These are phyloP conservation scores for Biston betularia DNA, from an alignment of 2,888 invertebrate genomes.

Conservation along the genomic window DNA sequence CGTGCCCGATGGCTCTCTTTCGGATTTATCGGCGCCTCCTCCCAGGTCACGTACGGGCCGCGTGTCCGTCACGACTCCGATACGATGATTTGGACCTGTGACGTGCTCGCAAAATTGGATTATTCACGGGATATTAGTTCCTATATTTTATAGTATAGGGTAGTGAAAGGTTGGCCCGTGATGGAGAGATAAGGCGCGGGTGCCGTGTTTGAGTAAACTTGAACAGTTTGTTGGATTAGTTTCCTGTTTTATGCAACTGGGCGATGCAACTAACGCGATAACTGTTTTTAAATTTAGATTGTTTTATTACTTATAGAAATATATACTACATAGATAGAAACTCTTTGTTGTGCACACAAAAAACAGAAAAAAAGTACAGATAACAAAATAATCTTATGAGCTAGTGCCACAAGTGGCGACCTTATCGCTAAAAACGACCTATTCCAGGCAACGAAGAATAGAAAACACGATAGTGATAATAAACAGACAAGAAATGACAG, in stretches of 20 bases:
- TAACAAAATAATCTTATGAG: too few relatives aligned
- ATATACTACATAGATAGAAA: too few relatives aligned
- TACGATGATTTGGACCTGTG: constrained; percentile 79
- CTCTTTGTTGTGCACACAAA: too few relatives aligned
- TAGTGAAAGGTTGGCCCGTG: constrained; percentile 21
- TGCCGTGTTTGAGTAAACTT: constrained; percentile 6
- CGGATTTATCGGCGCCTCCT: constrained; percentile 71
- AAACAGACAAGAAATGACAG: too few relatives aligned
- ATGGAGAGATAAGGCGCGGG: constrained; percentile 27
- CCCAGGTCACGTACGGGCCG: constrained; percentile 77
- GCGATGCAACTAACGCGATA: too few relatives aligned
- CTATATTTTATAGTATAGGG: constrained; percentile 44
- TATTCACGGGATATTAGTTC: constrained; percentile 47
- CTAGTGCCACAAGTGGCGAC: too few relatives aligned
- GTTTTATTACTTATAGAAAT: neutral
- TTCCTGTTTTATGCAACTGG: too few relatives aligned
- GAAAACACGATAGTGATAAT: too few relatives aligned
- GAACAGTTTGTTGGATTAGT: neutral
- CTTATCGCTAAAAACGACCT: too few relatives aligned
- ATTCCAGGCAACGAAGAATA: too few relatives aligned
- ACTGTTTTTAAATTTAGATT: too few relatives aligned
- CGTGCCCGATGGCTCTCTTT: constrained; percentile 15
- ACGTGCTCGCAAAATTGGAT: constrained; percentile 59
- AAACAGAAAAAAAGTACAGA: too few relatives aligned
- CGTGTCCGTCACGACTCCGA: constrained; percentile 77